Base-by-base conservation (phyloP, 2,888 invertebrate species). In the Eumerus sabulonum region DNA sequence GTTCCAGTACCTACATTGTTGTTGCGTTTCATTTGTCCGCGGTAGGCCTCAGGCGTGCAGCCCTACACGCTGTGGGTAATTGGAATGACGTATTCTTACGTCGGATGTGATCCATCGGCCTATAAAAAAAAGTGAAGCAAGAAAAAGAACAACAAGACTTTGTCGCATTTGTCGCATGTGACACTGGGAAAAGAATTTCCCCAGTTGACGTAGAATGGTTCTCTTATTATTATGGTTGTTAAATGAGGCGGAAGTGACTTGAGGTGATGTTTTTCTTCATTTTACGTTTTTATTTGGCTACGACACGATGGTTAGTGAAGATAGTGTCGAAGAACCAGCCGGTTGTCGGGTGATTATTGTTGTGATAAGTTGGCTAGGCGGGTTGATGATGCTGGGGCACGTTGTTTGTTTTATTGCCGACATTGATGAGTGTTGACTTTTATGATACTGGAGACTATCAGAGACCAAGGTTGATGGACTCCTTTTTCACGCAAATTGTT, bases 61-160 rank as follows among this genome's bases (percentile, higher is more conserved):
- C 2, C 2, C 2, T 27, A 7, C 27, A 7, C 27, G 27, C 7
- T 27, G 7, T 16, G 17, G 14, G 38, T 51, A 66, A 77, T 66
- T 66, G 71, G 62, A 71, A 71, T 66, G 76, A 50, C 35, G 57
- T 72, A 72, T 72, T 72, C 76, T 77, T 60, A 40, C 57, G 76
- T 62, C 76, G 76, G 72, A 72, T 72, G 57, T 72, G 66, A 56
- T 72, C 57, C 72, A 62, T 62, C 66, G 48, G 66, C 66, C 72
- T 51, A 71, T 66, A 77, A 57, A 48, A 17, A 27, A 27, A 27
- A 7, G n/a, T n/a, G n/a, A n/a, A n/a, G n/a, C n/a, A 27, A 27
- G 7, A 27, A 2, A 7, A 27, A 27, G 7, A 27, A 27, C 27
- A 7, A 27, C 27, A 44, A 38, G 77, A 38, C 51, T 57, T 57